Base-by-base conservation (phyloP, 1,140 invertebrate species). In the Cylas formicarius region DNA sequence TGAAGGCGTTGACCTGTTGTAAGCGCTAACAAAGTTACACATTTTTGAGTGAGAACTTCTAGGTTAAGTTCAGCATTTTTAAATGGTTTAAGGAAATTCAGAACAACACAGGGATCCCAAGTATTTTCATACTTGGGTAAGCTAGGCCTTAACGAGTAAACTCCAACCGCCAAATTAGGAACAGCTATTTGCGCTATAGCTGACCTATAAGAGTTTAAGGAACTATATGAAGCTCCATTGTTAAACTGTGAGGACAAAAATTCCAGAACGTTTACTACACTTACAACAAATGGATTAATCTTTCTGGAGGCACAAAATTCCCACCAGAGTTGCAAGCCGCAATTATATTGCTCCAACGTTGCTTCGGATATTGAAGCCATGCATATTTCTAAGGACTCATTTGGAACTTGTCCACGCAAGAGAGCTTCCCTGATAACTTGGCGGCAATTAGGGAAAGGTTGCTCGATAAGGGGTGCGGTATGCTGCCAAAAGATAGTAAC, bases 371-470 rank as follows among this genome's bases (percentile, higher is more conserved):
- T 44, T 8, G 38, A 47, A 11, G 44, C 6, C 4, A 42, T 13
- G 20, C 36, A 42, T 22, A 47, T 43, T 11, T 47, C 10, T 14
- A 47, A 9, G 4, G 38, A 6, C 17, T 18, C 6, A 20, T 47
- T 13, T 11, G 39, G 38, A 8, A 47, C 29, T 19, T 7, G 4
- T 19, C 33, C 17, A 3, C n/a, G 21, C 29, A n/a, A 10, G 14
- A 47, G 22, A 6, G 44, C 44, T 23, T 47, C 14, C 13, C 3
- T 11, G 44, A 45, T 42, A 47, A 47, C 13, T 23, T n/a, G 11
- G 37, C 44, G 28, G 37, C 44, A 16, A 44, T 29, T 38, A 47
- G 44, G 19, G 44, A 31, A 47, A 47, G 22, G 3, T 47, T n/a
- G 16, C 22, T 19, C 37, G 26, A 47, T 16, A 47, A 23, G 5